phyloP scores from a whole-genome alignment of 1,140 invertebrate species.

The Trichomalopsis sarcophagae region DNA sequence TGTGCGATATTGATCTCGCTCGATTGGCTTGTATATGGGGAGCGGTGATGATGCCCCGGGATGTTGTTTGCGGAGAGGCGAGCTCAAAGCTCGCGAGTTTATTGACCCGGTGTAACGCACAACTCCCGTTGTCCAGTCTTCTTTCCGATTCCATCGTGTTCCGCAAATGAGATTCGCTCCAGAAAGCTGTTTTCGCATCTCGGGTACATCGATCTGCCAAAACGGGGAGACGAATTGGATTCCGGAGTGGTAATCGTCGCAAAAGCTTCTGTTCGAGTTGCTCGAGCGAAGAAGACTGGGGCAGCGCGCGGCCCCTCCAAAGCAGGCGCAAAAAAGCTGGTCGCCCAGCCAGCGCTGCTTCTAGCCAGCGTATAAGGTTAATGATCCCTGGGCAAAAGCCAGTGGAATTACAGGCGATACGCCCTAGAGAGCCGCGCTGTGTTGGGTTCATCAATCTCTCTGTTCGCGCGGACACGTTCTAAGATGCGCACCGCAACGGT shows the following conservation, averaged over 20 bases:
- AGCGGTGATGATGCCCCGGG: conserved; percentile 7
- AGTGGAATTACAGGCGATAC: conserved; percentile 3
- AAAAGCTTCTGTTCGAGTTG: not conserved
- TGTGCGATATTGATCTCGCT: conserved; percentile 7
- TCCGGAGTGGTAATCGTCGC: not conserved
- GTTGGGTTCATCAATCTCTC: conserved; percentile 23
- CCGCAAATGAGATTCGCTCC: too few relatives aligned
- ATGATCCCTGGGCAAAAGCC: conserved; percentile 30
- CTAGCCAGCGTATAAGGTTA: conserved; percentile 7
- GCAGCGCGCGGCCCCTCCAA: not conserved
- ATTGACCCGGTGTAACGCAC: not conserved
- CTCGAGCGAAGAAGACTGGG: not conserved
- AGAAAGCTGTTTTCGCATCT: too few relatives aligned
- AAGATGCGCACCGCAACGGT: not conserved
- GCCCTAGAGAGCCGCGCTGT: not conserved
- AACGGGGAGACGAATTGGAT: not conserved
- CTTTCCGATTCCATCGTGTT: too few relatives aligned
- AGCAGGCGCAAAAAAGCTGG: not conserved
- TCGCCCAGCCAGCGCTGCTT: not conserved
- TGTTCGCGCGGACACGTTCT: not conserved
- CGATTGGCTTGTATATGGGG: not conserved
- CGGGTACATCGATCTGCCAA: not conserved
- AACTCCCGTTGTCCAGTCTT: too few relatives aligned
- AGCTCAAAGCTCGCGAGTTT: conserved; percentile 11
- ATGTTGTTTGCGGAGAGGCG: conserved; percentile 18